phyloP scores from a whole-genome alignment of 2,113 vertebrate species.

The Terrapene triunguis region DNA sequence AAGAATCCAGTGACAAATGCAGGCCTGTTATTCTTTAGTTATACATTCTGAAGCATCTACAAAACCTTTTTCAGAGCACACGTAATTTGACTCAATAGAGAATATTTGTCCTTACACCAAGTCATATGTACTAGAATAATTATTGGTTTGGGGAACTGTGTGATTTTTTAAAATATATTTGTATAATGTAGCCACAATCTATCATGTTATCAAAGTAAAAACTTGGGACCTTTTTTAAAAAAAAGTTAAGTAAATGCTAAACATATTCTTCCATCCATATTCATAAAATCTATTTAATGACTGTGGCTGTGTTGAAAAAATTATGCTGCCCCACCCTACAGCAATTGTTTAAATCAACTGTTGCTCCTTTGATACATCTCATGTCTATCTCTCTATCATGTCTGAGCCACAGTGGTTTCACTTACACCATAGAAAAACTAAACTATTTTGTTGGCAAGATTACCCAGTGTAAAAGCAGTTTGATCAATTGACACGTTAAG shows the following conservation, averaged over 20 bases:
- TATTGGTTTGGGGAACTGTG: neutral
- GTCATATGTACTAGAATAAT: neutral
- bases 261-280: neutral
- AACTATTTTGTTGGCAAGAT: neutral
- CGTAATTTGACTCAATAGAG: neutral
- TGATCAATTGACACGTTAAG: neutral
- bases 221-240: neutral
- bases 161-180: neutral
- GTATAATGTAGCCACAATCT: neutral
- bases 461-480: neutral
- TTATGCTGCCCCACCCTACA: neutral
- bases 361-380: neutral
- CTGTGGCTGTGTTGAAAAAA: fast-evolving
- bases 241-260: neutral
- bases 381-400: fast-evolving
- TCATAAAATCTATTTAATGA: neutral
- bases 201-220: neutral
- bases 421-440: neutral
- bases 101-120: neutral
- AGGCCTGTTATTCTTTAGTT: neutral
- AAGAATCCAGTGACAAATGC: neutral
- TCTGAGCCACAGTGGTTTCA: neutral
- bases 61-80: neutral
- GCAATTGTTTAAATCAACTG: neutral
- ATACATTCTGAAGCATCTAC: neutral